A percentile compares a stretch with the other conserved stretches of the same genome.
phyloP scores from a whole-genome alignment of 2,113 vertebrate species.

The Sardina pilchardus region DNA sequence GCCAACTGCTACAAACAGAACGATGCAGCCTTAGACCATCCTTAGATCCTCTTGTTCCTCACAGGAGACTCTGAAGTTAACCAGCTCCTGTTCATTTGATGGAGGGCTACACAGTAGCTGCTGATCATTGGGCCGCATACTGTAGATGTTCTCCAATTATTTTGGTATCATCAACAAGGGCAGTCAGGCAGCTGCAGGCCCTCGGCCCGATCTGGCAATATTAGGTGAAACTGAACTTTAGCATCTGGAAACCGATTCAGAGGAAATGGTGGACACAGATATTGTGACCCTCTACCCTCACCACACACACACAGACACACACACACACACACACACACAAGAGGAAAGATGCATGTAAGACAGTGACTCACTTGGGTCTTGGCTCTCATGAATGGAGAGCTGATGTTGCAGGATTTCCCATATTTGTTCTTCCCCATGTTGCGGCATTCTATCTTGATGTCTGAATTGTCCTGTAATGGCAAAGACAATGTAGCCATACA shows the following conservation, averaged over 20 bases:
- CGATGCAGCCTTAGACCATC: not conserved
- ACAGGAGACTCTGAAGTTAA: not conserved
- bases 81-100: not conserved
- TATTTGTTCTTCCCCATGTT: conserved; percentile 67
- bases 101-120: not conserved
- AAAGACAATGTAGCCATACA: not conserved
- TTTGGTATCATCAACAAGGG: not conserved
- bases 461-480: conserved; percentile 79
- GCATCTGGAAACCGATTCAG: too few species aligned
- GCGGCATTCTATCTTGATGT: conserved; percentile 85
- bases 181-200: too few species aligned
- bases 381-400: conserved; percentile 90
- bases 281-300: too few species aligned
- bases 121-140: not conserved
- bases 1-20: not conserved
- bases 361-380: conserved; percentile 82
- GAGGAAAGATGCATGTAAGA: not conserved
- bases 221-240: too few species aligned
- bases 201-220: too few species aligned
- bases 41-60: not conserved
- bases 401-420: conserved; percentile 85
- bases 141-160: not conserved
- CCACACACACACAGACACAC: not conserved
- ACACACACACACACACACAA: not conserved
- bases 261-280: too few species aligned